Percentiles rank a stretch among this genome's conserved stretches.
Conservation (phyloP, 2,797 vertebrate species). For the Alauda arvensis region DNA sequence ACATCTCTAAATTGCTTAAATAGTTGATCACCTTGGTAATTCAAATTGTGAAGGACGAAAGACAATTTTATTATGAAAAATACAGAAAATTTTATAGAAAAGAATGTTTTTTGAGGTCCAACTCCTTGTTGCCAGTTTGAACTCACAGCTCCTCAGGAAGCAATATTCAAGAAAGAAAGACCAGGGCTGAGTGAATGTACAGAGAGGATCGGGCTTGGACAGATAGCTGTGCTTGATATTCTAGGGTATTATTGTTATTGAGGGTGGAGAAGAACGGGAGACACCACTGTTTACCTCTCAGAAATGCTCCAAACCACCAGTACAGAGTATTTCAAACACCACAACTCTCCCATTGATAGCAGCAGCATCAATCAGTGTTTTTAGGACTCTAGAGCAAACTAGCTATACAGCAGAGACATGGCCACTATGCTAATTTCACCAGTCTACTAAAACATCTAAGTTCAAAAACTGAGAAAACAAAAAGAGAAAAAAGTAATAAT, state of each 20-base stretch:
- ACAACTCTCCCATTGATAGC: neutral
- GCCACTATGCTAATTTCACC: neutral
- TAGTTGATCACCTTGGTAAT: neutral
- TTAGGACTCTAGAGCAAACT: neutral
- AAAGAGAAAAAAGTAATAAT: neutral
- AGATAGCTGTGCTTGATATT: neutral
- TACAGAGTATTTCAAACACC: neutral
- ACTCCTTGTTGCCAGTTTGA: neutral
- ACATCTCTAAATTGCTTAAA: neutral
- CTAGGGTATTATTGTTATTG: neutral
- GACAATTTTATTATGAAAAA: neutral
- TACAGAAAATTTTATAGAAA: neutral
- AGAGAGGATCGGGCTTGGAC: rapidly evolving
- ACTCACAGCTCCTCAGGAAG: neutral
- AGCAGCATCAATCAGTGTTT: neutral
- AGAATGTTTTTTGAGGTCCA: neutral
- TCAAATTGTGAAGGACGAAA: neutral
- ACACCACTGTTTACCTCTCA: neutral
- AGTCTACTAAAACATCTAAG: neutral
- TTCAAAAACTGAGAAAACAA: neutral
- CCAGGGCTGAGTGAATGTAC: neutral
- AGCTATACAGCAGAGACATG: neutral
- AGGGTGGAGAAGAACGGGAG: neutral
- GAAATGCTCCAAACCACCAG: neutral
- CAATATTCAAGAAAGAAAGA: neutral